Evolutionary conservation across 2,797 vertebrate species (phyloP).

Genomic region (Esox masquinongy): DNA sequence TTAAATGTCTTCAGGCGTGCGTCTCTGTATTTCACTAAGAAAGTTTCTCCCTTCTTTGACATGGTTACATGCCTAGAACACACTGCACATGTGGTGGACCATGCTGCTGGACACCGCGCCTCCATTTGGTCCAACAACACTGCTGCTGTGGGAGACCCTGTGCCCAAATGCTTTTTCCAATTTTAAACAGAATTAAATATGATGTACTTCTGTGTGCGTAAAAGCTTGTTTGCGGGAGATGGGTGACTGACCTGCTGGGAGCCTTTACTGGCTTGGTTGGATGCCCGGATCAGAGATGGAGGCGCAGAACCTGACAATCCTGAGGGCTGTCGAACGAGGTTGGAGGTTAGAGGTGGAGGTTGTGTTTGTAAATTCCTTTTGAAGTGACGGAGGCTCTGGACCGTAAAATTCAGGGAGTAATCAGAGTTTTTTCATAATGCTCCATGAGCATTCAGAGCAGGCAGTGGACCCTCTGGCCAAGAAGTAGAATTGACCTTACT

Average conservation of each 20-base stretch:
- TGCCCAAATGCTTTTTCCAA: no score
- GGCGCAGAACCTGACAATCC: slow-evolving; percentile 80
- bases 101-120: no score
- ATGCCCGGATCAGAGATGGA: slow-evolving; percentile 87
- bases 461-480: no score
- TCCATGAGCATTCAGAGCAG: no score
- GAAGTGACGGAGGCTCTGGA: background rate
- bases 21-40: background rate
- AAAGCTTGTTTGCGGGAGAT: background rate
- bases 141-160: no score
- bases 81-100: no score
- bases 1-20: slow-evolving; percentile 5
- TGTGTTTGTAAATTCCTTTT: background rate
- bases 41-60: no score
- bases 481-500: no score
- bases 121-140: no score
- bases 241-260: slow-evolving; percentile 82
- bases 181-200: background rate
- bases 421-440: no score
- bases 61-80: no score
- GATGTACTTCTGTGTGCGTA: background rate
- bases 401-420: no score
- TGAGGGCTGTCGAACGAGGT: slow-evolving; percentile 65
- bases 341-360: background rate
- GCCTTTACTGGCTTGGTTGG: slow-evolving; percentile 80